Percentiles rank a stretch among this genome's conserved stretches.
These are phyloP conservation scores for Drosophila melanosoma DNA, from an alignment of 2,888 invertebrate genomes.

Conservation along the genomic window DNA sequence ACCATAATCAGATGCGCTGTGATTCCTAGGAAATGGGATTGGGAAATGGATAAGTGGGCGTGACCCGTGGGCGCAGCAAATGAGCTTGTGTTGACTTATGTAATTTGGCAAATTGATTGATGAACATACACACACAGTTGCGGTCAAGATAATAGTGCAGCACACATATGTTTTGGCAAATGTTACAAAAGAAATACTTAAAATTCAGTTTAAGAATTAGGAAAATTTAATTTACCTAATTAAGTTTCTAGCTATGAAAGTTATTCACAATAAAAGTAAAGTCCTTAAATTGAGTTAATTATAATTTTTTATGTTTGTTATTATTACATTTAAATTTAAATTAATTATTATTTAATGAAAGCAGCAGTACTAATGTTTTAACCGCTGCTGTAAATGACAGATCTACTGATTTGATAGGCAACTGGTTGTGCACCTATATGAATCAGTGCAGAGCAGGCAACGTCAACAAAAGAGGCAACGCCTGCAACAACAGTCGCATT, in stretches of 20 bases:
- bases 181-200: not conserved
- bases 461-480: conserved; percentile 18
- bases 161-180: not conserved
- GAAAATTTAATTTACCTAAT: not conserved
- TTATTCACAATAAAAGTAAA: not conserved
- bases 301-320: not conserved
- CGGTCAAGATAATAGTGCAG: not conserved
- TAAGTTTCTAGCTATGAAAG: not conserved
- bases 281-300: too few species aligned
- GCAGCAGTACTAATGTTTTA: not conserved
- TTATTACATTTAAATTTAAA: not conserved
- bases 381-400: not conserved
- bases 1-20: conserved; percentile 19
- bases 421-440: not conserved
- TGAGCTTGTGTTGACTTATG: conserved; percentile 26
- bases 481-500: conserved; percentile 47
- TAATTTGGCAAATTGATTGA: conserved; percentile 58
- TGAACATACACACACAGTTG: not conserved
- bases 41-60: conserved; percentile 1
- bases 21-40: not conserved
- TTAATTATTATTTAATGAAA: not conserved
- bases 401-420: conserved; percentile 1
- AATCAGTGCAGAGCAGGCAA: conserved; percentile 15
- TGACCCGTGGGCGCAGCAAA: conserved; percentile 1
- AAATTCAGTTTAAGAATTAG: not conserved